Evolutionary conservation across 1,140 invertebrate species (phyloP), one percentile per base, ranked within the genome.

Genomic region (Atopsyche davidsoni): DNA sequence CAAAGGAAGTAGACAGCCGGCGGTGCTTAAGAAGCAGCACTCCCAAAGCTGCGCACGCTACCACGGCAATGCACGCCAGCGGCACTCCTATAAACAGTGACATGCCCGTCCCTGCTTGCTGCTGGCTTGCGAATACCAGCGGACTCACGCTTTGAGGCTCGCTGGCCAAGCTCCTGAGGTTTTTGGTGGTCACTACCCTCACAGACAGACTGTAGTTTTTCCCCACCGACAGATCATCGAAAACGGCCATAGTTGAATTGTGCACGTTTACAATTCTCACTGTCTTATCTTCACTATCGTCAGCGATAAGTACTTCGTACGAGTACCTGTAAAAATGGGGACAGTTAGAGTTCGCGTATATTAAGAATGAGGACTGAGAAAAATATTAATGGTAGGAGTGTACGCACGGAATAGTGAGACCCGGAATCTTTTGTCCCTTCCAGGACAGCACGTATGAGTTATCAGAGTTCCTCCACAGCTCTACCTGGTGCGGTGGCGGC

Each of bases 1-100:
- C 77, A 70, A 92, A 92, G 53, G 79, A 85, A 47, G 82, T 79
- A 58, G 87, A 81, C 17, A 92, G 70, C 45, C 86, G 77, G 47
- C 82, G 75, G 66, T 91, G 83, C 47, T 87, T 74, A 19, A 89
- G 61, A 23, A 82, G 71, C 53, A 85, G 79, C 56, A 87, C 79
- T 19, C 72, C 75, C 19, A 89, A 68, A 6, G 78, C 79, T 14
- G 65, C 79, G 18, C 75, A 76, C 9, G 86, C 62, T 17, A 79
- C 72, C 13, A 81, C 53, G 2, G 84, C 72, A 13, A 82, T 61
- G 9, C 85, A 50, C 3, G 68, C 58, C 13, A 75, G 66, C 1
- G 62, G 48, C 65, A 50, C 61, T 58, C 66, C 65, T 64, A 68
- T 60, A 66, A 58, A 62, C 51, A 47, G 59, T 59, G 23, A 55